phyloP scores from a whole-genome alignment of 2,113 vertebrate genomes.

The Prunella fulvescens region DNA sequence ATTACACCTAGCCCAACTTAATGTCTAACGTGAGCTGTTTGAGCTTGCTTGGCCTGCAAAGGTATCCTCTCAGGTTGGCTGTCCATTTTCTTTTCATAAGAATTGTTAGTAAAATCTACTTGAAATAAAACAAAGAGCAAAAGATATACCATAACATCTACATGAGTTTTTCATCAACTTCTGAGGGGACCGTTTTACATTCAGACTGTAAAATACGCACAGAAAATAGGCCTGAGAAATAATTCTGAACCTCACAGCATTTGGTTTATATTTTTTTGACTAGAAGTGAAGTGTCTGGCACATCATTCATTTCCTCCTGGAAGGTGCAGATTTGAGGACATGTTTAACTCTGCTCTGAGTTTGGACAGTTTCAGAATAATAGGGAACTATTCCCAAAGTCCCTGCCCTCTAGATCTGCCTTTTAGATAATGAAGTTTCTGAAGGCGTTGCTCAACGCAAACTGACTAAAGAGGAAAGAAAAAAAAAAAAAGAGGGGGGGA shows the following conservation, averaged over 20 bases:
- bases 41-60: background rate
- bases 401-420: slow-evolving; percentile 16
- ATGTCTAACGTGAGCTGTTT: background rate
- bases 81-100: background rate
- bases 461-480: fast-evolving
- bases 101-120: background rate
- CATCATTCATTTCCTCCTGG: slow-evolving; percentile 22
- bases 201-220: background rate
- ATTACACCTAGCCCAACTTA: background rate
- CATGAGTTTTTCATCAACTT: background rate
- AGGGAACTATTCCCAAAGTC: slow-evolving; percentile 3
- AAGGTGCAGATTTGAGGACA: slow-evolving; percentile 54
- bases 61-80: background rate
- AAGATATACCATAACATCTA: background rate
- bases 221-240: background rate
- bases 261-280: slow-evolving; percentile 32
- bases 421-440: slow-evolving; percentile 38
- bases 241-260: background rate
- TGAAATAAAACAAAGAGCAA: background rate
- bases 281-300: slow-evolving; percentile 14
- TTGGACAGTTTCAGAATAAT: slow-evolving; percentile 23
- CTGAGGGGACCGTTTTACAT: background rate
- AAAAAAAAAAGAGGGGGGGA: fast-evolving
- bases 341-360: slow-evolving; percentile 17
- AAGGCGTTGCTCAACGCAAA: background rate